Evolutionary conservation across 2,113 vertebrate genomes (phyloP).

Genomic region (Anoplopoma fimbria): DNA sequence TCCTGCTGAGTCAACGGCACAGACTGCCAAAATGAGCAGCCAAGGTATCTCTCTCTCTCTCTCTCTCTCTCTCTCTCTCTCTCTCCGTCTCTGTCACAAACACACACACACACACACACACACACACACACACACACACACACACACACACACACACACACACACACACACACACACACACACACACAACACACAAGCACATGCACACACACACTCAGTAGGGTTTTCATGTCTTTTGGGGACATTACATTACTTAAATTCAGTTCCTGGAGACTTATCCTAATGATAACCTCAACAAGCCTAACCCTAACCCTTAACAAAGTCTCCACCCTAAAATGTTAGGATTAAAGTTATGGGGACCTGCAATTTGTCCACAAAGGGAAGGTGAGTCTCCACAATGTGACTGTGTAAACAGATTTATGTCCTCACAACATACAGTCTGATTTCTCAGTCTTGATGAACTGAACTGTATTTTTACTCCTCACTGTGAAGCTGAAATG

Average conservation of each 20-base stretch:
- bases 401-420: no score
- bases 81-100: no score
- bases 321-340: no score
- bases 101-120: no score
- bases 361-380: no score
- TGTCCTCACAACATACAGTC: background rate
- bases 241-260: background rate
- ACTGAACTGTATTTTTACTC: background rate
- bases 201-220: background rate
- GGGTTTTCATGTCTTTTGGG: background rate
- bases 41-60: background rate
- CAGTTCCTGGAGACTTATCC: background rate
- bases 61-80: no score
- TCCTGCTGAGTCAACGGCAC: conserved; percentile 64
- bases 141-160: background rate
- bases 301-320: no score
- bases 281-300: background rate
- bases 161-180: no score
- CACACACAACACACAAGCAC: no score
- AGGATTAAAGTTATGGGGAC: no score
- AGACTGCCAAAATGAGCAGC: background rate
- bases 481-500: background rate
- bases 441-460: background rate
- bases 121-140: background rate
- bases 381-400: no score